These are phyloP conservation scores for Microcebus murinus DNA, from an alignment of 2,113 vertebrate species.

Conservation along the genomic window DNA sequence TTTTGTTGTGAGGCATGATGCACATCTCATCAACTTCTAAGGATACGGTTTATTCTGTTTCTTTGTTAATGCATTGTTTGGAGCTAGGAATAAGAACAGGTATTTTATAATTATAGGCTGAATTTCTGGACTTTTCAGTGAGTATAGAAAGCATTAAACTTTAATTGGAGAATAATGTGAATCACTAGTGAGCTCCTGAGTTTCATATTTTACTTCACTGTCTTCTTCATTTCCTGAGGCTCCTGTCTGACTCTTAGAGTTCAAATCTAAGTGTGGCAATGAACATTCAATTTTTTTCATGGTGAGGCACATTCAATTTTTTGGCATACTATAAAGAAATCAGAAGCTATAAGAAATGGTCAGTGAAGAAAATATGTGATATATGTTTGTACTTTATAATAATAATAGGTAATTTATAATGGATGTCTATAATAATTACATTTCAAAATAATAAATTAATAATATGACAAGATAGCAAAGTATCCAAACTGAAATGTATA, in stretches of 20 bases:
- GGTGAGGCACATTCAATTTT: not conserved
- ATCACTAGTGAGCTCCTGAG: not conserved
- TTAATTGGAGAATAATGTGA: slow-evolving; percentile 37
- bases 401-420: not conserved
- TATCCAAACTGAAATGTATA: not conserved
- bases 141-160: not conserved
- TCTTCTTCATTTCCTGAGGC: not conserved
- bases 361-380: not conserved
- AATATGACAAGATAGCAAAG: not conserved
- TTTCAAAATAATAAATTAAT: slow-evolving; percentile 9
- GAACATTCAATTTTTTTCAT: not conserved
- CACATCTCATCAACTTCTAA: not conserved
- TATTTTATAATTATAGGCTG: not conserved
- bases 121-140: not conserved
- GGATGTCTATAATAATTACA: not conserved
- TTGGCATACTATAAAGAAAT: not conserved
- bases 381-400: not conserved
- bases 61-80: not conserved
- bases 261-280: not conserved
- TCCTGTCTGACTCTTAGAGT: not conserved
- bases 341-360: not conserved
- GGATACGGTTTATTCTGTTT: not conserved
- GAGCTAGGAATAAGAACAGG: not conserved
- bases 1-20: not conserved
- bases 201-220: not conserved